Base-by-base conservation (phyloP, 2,888 invertebrate genomes). In the Hemaris fuciformis region DNA sequence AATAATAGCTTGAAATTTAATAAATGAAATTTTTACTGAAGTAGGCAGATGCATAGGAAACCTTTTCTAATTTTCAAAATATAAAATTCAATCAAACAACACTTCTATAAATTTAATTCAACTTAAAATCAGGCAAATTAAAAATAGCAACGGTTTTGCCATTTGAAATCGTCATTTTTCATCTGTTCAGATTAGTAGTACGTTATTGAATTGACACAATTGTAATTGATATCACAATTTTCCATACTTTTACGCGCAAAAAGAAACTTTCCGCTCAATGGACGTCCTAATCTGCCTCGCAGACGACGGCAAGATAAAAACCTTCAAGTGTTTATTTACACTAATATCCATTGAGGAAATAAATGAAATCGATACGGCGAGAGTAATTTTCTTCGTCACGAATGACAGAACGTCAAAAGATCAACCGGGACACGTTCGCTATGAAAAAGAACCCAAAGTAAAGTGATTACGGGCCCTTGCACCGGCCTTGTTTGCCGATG, bases 341-440 rank as follows among this genome's bases (percentile, higher is more conserved):
- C 80, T 78, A 82, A 81, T 80, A 60, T 74, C 76, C 73, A 72
- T 68, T 61, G 72, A 43, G 10, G 31, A 53, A 31, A 31, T 53
- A 53, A 53, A 74, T 74, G 67, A 71, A 75, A 70, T 74, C 74
- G 79, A 81, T 80, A 77, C 80, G 72, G 80, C 83, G 76, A 83
- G 80, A 81, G 80, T 84, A 81, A 89, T 89, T 88, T 84, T 80
- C 72, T 66, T 70, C 63, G 62, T 74, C 70, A 87, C 85, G 86
- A 88, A 79, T 80, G 71, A 72, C 75, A 74, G 75, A 77, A 77
- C 81, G 80, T 73, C 83, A 87, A 88, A 81, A 85, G 88, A 89
- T 89, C 89, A 87, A 74, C 81, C 83, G 76, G 31, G 59, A 27
- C 59, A 60, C 48, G 60, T 27, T 53, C 48, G 10, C 22, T 42